Evolutionary conservation across 2,888 invertebrate species (phyloP).

Genomic region (Amphipoea lucens): DNA sequence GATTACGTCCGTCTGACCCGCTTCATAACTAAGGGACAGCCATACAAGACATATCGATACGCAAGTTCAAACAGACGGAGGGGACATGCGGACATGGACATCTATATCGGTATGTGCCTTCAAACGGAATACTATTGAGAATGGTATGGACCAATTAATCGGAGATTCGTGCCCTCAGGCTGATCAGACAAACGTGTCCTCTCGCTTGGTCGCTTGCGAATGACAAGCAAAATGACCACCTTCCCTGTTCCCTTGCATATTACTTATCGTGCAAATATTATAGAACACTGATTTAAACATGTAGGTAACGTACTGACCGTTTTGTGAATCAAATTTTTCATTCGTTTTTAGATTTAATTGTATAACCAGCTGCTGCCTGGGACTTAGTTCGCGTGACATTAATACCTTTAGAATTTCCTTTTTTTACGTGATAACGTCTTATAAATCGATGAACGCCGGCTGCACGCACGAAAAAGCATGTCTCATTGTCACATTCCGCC

Average conservation of each 20-base stretch:
- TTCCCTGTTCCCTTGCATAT: conserved; percentile 15
- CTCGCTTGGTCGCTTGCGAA: conserved; percentile 43
- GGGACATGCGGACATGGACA: conserved; percentile 18
- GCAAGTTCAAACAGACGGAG: conserved; percentile 30
- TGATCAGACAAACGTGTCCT: conserved; percentile 58
- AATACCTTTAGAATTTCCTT: too few relatives aligned
- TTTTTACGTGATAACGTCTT: too few relatives aligned
- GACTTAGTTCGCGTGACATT: too few relatives aligned
- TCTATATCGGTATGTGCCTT: conserved; percentile 45
- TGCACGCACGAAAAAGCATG: too few relatives aligned
- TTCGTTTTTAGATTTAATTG: background rate
- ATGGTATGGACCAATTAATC: conserved; percentile 58
- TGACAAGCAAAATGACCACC: conserved; percentile 46
- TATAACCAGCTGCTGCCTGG: too few relatives aligned
- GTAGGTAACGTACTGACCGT: too few relatives aligned
- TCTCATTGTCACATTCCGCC: too few relatives aligned
- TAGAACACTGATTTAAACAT: background rate
- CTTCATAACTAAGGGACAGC: conserved; percentile 28
- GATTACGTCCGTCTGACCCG: conserved; percentile 15
- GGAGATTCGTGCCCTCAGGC: conserved; percentile 57
- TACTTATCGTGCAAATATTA: background rate
- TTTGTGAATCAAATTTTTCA: background rate
- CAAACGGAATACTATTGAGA: conserved; percentile 51
- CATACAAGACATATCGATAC: conserved; percentile 34
- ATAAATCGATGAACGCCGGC: too few relatives aligned